Percentiles rank a stretch among this genome's conserved stretches.
Evolutionary conservation across 2,113 vertebrate genomes (phyloP).

Genomic region (Callocephalon fimbriatum): DNA sequence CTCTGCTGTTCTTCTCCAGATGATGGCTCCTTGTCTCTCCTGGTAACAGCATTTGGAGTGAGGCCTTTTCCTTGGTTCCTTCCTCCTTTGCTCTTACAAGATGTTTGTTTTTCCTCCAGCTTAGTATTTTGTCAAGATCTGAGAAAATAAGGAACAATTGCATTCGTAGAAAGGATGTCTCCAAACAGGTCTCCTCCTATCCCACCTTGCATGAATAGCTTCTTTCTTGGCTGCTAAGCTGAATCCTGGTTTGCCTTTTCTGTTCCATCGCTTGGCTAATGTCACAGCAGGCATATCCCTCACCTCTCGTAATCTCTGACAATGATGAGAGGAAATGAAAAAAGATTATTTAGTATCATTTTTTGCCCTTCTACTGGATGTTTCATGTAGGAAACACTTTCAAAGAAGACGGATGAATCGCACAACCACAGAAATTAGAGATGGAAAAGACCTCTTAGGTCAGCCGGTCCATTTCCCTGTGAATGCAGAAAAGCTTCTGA

Average conservation of each 20-base stretch:
- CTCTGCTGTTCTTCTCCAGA: background rate
- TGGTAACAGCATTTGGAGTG: background rate
- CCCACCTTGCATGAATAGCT: background rate
- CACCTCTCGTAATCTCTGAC: slow-evolving; percentile 38
- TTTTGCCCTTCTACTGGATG: background rate
- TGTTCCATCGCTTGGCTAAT: background rate
- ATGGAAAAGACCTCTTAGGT: slow-evolving; percentile 55
- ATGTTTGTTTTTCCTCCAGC: background rate
- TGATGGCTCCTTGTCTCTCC: background rate
- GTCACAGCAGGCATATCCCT: slow-evolving; percentile 21
- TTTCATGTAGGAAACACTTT: slow-evolving; percentile 32
- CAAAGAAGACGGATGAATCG: slow-evolving; percentile 57
- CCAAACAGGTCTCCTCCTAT: background rate
- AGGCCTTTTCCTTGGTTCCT: background rate
- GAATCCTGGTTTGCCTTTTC: slow-evolving; percentile 35
- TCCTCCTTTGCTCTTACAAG: background rate
- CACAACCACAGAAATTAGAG: slow-evolving; percentile 56
- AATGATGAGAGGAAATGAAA: slow-evolving; percentile 56
- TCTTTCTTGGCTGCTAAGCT: background rate
- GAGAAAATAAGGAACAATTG: background rate
- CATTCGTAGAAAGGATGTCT: background rate
- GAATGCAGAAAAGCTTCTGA: slow-evolving; percentile 26
- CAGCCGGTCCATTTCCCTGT: slow-evolving; percentile 40
- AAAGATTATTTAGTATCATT: slow-evolving; percentile 40
- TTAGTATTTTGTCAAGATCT: background rate